Conservation (phyloP, 2,888 invertebrate genomes). For the Marasmarcha lunaedactyla region DNA sequence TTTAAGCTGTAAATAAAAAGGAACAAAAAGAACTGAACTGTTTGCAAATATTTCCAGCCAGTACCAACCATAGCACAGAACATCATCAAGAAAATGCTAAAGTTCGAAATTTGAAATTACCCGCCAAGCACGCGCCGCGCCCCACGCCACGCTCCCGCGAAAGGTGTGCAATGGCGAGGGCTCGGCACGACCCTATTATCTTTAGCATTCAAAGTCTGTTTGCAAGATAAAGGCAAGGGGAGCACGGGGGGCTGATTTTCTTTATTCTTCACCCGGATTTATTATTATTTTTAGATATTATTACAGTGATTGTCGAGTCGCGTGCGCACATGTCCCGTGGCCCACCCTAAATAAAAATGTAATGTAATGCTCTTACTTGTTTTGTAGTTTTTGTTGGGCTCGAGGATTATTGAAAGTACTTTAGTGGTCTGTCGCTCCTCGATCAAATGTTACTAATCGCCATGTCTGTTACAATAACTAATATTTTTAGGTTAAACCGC, state of each 20-base stretch:
- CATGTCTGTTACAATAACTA: too few species aligned
- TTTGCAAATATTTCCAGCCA: too few species aligned
- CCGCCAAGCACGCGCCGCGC: conserved; percentile 44
- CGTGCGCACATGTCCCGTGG: conserved; percentile 64
- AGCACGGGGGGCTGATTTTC: conserved; percentile 64
- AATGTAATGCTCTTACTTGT: conserved; percentile 56
- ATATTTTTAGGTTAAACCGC: too few species aligned
- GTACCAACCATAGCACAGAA: too few species aligned
- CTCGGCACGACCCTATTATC: conserved; percentile 57
- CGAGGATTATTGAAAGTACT: conserved; percentile 51
- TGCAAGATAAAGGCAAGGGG: conserved; percentile 68
- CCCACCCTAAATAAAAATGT: conserved; percentile 39
- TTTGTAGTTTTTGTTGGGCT: conserved; percentile 46
- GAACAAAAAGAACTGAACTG: too few species aligned
- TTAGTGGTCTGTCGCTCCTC: conserved; percentile 35
- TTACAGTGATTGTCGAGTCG: conserved; percentile 63
- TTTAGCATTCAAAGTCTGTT: conserved; percentile 67
- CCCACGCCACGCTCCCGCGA: conserved; percentile 46
- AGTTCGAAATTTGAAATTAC: conserved; percentile 50
- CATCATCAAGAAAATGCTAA: conserved; percentile 6
- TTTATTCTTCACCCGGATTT: conserved; percentile 70
- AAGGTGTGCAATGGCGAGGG: conserved; percentile 57
- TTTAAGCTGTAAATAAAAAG: too few species aligned
- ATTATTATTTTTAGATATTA: conserved; percentile 71
- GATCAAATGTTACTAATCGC: too few species aligned